These are phyloP conservation scores for Peromyscus attwateri DNA, from an alignment of 2,797 vertebrate species.

Conservation along the genomic window DNA sequence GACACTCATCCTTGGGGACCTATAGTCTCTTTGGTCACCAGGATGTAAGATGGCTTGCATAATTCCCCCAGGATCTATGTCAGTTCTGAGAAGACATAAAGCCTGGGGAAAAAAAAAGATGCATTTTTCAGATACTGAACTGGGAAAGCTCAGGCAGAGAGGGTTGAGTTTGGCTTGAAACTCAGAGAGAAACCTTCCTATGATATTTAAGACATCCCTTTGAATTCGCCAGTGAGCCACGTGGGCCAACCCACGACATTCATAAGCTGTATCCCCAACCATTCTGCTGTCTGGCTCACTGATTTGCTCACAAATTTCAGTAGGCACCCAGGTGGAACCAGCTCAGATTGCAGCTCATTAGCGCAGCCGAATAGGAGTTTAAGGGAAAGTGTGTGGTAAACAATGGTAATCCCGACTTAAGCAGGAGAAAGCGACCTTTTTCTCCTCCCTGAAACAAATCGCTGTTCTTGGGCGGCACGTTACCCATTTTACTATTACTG, in stretches of 20 bases:
- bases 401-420: slow-evolving; percentile 83
- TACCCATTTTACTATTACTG: slow-evolving; percentile 92
- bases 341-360: slow-evolving; percentile 84
- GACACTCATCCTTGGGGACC: background rate
- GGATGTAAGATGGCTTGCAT: background rate
- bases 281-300: background rate
- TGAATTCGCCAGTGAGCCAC: background rate
- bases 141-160: background rate
- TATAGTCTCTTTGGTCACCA: background rate
- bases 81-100: background rate
- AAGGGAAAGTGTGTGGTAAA: slow-evolving; percentile 75
- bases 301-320: slow-evolving; percentile 66
- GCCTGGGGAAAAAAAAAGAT: background rate
- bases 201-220: background rate
- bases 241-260: background rate
- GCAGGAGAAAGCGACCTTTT: slow-evolving; percentile 84
- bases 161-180: background rate
- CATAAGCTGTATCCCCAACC: background rate
- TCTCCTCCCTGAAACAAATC: slow-evolving; percentile 88
- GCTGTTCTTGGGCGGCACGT: slow-evolving; percentile 87
- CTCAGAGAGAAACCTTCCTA: background rate
- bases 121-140: background rate
- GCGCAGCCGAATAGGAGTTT: slow-evolving; percentile 77
- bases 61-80: background rate
- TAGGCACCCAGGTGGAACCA: slow-evolving; percentile 74